A percentile compares a stretch with the other conserved stretches of the same genome.
Evolutionary conservation across 2,113 vertebrate genomes (phyloP).

Genomic region (Oreocharis arfaki): DNA sequence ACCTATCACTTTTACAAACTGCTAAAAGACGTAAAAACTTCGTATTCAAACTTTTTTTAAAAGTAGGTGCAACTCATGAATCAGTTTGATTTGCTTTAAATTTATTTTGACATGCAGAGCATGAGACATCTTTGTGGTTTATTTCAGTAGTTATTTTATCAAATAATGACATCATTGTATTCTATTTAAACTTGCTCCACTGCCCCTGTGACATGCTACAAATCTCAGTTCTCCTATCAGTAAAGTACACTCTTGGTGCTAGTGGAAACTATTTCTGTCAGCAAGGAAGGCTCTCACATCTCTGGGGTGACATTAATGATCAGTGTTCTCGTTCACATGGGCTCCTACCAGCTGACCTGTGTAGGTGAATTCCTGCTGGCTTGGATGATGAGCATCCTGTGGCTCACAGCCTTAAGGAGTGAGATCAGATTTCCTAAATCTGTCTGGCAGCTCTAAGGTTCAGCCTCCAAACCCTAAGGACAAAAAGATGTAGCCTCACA

Average conservation of each 20-base stretch:
- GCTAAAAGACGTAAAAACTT: neutral
- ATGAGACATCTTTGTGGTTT: neutral
- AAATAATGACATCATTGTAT: conserved; percentile 13
- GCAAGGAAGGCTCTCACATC: conserved; percentile 5
- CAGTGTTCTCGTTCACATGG: conserved; percentile 12
- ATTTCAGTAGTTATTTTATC: conserved; percentile 30
- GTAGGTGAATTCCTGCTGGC: conserved; percentile 27
- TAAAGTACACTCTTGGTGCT: neutral
- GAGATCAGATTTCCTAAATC: neutral
- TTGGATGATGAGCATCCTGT: neutral
- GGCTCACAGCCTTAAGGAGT: neutral
- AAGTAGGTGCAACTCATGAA: neutral
- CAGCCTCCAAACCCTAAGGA: neutral
- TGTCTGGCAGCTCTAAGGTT: neutral
- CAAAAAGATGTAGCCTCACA: neutral
- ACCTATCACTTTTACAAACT: neutral
- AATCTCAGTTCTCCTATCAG: conserved; percentile 3
- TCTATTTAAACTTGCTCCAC: neutral
- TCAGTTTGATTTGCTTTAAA: conserved; percentile 17
- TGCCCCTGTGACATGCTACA: neutral
- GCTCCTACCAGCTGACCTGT: conserved; percentile 32
- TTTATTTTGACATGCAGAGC: neutral
- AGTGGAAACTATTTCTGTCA: conserved; percentile 43
- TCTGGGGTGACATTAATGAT: conserved; percentile 51
- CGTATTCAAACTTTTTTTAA: neutral